Base-by-base conservation (phyloP, 1,140 invertebrate species). In the Magallana angulata region DNA sequence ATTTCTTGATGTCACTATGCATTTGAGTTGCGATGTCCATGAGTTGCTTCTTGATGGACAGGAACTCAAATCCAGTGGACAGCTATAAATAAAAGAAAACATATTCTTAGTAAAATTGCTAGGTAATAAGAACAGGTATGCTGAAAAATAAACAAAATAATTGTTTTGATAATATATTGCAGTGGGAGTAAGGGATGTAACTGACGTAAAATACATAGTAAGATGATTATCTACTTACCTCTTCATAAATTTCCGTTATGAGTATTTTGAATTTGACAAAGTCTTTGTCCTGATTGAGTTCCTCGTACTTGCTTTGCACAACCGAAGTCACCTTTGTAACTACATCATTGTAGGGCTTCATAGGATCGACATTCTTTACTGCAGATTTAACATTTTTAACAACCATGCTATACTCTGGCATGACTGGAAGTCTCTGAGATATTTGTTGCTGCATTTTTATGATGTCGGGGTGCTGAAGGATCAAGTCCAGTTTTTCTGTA, bases 1-100 rank as follows among this genome's bases (percentile, higher is more conserved):
- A 58, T 82, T 89, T 88, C 85, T 89, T 90, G 60, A 87, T 60
- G 24, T 88, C 36, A 56, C 91, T 85, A 62, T 87, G 84, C 57
- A 91, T 16, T n/a, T 89, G 82, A 57, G 48, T n/a, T 24, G 64
- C 60, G 30, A 87, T 84, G 48, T 76, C 86, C 12, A 24, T 83
- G 24, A 84, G 18, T 36, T 48, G 68, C 36, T 76, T 76, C 1
- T 24, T 36, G 68, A 76, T 76, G 30, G 68, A 76, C 24, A 76
- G 36, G 8, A 76, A 76, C 30, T 76, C 68, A 36, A 76, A 76
- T 76, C 24, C 24, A 1, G 18, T 76, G 24, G 68, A 76, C 24
- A 82, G 36, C 81, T 82, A 57, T 82, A 58, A 80, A 82, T n/a
- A n/a, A 57, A 58, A 57, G 16, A 57, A 16, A 12, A 0, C 16